A percentile compares a stretch with the other conserved stretches of the same genome.
Conservation (phyloP, 1,140 invertebrate genomes). For the Papilio helenus region DNA sequence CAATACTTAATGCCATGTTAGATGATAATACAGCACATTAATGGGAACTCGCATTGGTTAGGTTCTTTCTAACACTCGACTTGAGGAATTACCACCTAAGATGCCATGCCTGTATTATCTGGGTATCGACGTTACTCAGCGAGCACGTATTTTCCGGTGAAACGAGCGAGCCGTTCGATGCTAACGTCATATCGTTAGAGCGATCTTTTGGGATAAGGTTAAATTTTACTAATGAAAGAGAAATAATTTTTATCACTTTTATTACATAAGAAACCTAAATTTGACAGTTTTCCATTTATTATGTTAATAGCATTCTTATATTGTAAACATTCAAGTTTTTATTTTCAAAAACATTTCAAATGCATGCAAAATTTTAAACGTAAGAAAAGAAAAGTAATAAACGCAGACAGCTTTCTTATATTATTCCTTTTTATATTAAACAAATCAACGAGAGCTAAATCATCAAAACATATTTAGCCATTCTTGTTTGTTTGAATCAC, state of each 20-base stretch:
- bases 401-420: slow-evolving; percentile 8
- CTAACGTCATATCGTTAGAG: too few relatives aligned
- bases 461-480: not conserved
- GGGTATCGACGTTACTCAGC: too few relatives aligned
- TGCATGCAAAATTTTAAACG: not conserved
- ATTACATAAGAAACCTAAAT: slow-evolving; percentile 81
- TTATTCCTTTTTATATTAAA: not conserved
- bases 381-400: not conserved
- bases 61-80: too few relatives aligned
- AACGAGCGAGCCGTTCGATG: too few relatives aligned
- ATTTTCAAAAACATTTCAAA: slow-evolving; percentile 72
- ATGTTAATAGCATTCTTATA: slow-evolving; percentile 79
- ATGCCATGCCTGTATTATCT: too few relatives aligned
- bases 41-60: too few relatives aligned
- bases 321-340: slow-evolving; percentile 70
- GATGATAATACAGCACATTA: too few relatives aligned
- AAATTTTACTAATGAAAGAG: not conserved
- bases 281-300: slow-evolving; percentile 77
- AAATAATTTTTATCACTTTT: slow-evolving; percentile 66
- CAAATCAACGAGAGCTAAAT: not conserved
- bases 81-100: too few relatives aligned
- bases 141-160: too few relatives aligned
- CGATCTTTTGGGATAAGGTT: not conserved
- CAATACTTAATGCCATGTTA: too few relatives aligned
- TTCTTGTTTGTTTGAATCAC: not conserved